Evolutionary conservation across 2,113 vertebrate genomes (phyloP).

Genomic region (Panthera tigris): DNA sequence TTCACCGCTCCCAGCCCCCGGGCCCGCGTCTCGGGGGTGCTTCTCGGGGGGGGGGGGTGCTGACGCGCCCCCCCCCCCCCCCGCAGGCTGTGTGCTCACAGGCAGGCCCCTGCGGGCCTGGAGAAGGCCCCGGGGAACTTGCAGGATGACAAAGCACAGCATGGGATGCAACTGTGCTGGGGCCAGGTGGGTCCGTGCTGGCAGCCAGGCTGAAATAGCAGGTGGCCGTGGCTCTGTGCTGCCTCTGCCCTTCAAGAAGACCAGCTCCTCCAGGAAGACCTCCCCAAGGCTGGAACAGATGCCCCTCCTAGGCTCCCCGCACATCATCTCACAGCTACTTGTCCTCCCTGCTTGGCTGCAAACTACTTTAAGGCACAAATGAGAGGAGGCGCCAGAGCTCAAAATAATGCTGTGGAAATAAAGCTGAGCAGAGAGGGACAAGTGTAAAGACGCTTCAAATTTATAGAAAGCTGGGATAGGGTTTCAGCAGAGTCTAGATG

Average conservation of each 20-base stretch:
- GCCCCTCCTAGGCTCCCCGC: neutral
- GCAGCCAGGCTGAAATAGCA: neutral
- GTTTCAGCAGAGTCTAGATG: neutral
- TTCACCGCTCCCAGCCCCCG: too few relatives aligned
- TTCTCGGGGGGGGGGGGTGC: neutral
- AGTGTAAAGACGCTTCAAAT: rapidly evolving
- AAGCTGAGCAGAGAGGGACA: too few relatives aligned
- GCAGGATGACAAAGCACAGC: neutral
- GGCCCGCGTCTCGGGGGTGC: neutral
- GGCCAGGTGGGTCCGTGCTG: neutral
- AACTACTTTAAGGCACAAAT: neutral
- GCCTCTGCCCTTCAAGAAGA: neutral
- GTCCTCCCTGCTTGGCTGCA: too few relatives aligned
- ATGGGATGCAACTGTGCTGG: rapidly evolving
- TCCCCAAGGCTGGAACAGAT: neutral
- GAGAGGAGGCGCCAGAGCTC: neutral
- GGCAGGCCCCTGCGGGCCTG: neutral
- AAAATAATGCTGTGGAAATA: neutral
- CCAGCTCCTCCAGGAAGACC: neutral
- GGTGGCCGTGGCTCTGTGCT: neutral
- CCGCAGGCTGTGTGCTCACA: neutral
- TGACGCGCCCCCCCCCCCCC: too few relatives aligned
- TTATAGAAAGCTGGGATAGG: neutral
- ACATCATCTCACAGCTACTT: neutral
- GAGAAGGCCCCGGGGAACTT: neutral